These are phyloP conservation scores for Helleia helle DNA, from an alignment of 2,888 invertebrate genomes.

Conservation along the genomic window DNA sequence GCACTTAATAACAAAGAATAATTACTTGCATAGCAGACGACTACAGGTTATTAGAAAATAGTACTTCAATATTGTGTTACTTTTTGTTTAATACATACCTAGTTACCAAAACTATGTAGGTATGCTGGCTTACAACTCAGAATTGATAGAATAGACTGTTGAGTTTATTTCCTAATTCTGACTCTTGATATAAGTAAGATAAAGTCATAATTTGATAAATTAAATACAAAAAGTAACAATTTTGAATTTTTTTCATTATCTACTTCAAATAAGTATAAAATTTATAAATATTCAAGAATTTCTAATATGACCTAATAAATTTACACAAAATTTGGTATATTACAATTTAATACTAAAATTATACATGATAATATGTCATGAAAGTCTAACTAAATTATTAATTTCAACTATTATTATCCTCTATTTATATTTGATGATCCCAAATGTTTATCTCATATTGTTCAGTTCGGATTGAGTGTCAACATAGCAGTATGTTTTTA, in stretches of 20 bases:
- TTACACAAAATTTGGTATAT: slow-evolving; percentile 12
- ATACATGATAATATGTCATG: slow-evolving; percentile 7
- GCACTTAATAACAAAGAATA: too few relatives aligned
- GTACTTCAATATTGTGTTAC: too few relatives aligned
- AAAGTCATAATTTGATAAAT: too few relatives aligned
- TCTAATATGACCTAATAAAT: slow-evolving; percentile 9
- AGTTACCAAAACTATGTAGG: too few relatives aligned
- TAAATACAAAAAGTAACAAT: background rate
- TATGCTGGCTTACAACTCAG: too few relatives aligned
- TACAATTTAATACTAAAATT: slow-evolving; percentile 9
- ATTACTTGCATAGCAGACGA: too few relatives aligned
- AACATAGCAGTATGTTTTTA: slow-evolving; percentile 16
- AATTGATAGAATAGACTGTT: too few relatives aligned
- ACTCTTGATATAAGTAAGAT: too few relatives aligned
- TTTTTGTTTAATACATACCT: too few relatives aligned
- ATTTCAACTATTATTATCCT: slow-evolving; percentile 1
- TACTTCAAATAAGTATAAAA: slow-evolving; percentile 8
- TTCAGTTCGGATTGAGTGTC: slow-evolving; percentile 16
- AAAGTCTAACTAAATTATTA: slow-evolving; percentile 7
- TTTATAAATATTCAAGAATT: slow-evolving; percentile 8
- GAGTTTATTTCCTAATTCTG: too few relatives aligned
- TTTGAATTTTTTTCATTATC: background rate
- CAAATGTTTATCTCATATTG: slow-evolving; percentile 16
- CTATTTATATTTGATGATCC: slow-evolving; percentile 13
- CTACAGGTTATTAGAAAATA: too few relatives aligned